Conservation (phyloP, 2,113 vertebrate genomes). For the Gnathonemus longibarbis region DNA sequence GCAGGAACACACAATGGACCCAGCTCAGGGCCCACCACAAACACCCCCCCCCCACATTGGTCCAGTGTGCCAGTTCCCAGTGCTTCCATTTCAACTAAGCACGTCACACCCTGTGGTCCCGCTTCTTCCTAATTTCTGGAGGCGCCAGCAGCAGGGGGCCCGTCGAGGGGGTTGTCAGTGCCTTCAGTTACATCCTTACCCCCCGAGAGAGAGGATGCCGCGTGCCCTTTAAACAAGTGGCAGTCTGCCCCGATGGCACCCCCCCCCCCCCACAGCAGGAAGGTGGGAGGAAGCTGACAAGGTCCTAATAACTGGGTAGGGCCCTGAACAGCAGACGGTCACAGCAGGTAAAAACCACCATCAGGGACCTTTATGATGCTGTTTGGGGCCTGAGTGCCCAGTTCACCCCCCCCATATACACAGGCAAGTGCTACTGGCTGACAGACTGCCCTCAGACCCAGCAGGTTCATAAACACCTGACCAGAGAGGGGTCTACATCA, state of each 20-base stretch:
- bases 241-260: background rate
- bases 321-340: background rate
- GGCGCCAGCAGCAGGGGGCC: background rate
- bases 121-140: background rate
- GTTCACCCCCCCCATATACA: background rate
- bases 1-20: conserved; percentile 24
- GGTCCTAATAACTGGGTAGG: background rate
- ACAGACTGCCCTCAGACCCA: background rate
- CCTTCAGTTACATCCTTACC: background rate
- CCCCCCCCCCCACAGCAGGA: background rate
- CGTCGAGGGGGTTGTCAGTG: background rate
- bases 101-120: background rate
- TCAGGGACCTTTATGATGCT: background rate
- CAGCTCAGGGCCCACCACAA: background rate
- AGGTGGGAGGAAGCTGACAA: background rate
- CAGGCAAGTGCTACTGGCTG: background rate
- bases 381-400: background rate
- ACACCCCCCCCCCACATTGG: background rate
- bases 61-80: background rate
- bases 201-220: background rate
- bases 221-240: background rate
- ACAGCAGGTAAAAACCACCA: background rate
- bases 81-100: background rate
- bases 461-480: background rate
- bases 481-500: background rate